Base-by-base conservation (phyloP, 2,888 invertebrate species). In the Drosophila eohydei region DNA sequence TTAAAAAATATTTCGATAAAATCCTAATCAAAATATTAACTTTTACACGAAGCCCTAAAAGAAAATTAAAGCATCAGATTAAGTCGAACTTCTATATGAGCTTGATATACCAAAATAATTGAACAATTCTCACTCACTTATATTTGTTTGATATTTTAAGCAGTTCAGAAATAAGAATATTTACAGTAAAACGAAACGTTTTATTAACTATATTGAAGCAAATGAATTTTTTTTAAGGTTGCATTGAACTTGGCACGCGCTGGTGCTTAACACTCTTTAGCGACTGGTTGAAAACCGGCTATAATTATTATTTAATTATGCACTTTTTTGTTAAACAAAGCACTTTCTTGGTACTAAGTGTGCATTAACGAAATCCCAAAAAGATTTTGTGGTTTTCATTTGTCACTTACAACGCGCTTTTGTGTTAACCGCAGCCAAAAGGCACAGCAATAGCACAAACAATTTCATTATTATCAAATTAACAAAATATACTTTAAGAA, bases 361-460 rank as follows among this genome's bases (percentile, higher is more conserved):
- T 32, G 14, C n/a, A 50, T n/a, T 21, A 36, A 32, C 14, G 12
- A 75, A 75, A 38, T 57, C 36, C 56, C 63, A 40, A 32, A 40
- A 32, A n/a, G 12, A 26, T 32, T 48, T 54, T 75, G 14, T 48
- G 43, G 50, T 55, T 26, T 34, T 5, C 26, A 61, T 43, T 63
- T 46, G 30, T 48, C 72, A 85, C 85, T 85, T 81, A 88, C 85
- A 85, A 34, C 67, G 81, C 46, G 76, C 81, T 51, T 58, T 63
- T 51, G 66, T 52, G 51, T 50, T 60, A 28, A 68, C 50, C 64
- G 54, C 74, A 44, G 62, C 65, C 57, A 70, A 72, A 57, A 72
- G 34, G 57, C 71, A 71, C 46, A 78, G 50, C 38, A 64, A 41
- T 14, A 68, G 48, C 26, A 72, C 54, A 55, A 70, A 8, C 12